Evolutionary conservation across 1,140 invertebrate species (phyloP).

Genomic region (Chironomus striatipennis): DNA sequence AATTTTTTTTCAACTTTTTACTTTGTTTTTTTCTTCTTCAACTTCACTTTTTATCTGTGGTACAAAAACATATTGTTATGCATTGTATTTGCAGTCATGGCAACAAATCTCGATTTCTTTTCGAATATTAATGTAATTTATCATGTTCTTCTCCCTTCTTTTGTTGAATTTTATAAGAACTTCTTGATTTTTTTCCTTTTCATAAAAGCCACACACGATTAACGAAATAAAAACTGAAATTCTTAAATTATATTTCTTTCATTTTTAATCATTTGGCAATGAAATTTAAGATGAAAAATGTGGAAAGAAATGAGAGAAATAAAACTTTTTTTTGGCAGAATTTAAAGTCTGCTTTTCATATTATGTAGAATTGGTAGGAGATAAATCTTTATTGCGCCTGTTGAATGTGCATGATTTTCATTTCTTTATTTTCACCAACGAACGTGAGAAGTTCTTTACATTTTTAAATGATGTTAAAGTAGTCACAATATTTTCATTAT

Average conservation of each 20-base stretch:
- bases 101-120: background rate
- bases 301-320: background rate
- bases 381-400: conserved; percentile 22
- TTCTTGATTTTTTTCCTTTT: background rate
- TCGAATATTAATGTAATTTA: conserved; percentile 1
- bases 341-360: background rate
- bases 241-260: background rate
- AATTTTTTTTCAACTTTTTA: too few relatives aligned
- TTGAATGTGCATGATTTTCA: background rate
- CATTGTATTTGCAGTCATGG: background rate
- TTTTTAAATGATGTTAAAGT: too few relatives aligned
- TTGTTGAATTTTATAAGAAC: conserved; percentile 6
- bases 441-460: too few relatives aligned
- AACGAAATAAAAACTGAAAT: background rate
- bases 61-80: background rate
- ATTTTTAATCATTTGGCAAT: background rate
- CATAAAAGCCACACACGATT: conserved; percentile 2
- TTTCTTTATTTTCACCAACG: background rate
- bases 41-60: background rate
- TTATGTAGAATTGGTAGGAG: background rate
- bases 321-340: background rate
- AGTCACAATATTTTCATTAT: too few relatives aligned
- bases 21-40: background rate
- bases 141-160: conserved; percentile 4
- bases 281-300: background rate